phyloP scores from a whole-genome alignment of 1,140 invertebrate species.

The Chironomus striatipennis region DNA sequence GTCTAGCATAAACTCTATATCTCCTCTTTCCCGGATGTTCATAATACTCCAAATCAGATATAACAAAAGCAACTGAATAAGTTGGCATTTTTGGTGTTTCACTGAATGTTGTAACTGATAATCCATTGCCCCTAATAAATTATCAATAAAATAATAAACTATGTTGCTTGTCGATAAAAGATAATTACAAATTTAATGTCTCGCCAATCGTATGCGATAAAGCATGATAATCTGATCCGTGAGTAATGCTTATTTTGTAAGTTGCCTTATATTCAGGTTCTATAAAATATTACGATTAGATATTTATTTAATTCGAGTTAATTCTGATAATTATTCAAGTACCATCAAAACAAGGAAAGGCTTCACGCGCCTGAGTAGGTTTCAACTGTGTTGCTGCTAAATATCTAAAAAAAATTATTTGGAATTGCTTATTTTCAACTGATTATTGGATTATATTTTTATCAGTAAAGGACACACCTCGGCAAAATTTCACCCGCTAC shows the following conservation, averaged over 20 bases:
- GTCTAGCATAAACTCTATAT: constrained; percentile 47
- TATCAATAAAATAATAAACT: not conserved
- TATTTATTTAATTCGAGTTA: not conserved
- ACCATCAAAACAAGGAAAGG: constrained; percentile 70
- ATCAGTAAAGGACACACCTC: not conserved
- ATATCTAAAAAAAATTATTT: constrained; percentile 38
- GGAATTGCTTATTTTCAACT: not conserved
- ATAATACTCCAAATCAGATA: constrained; percentile 46
- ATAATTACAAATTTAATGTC: not conserved
- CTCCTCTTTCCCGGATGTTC: constrained; percentile 35
- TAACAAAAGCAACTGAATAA: constrained; percentile 64
- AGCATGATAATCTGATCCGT: constrained; percentile 34
- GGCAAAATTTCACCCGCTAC: not conserved
- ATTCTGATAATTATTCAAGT: not conserved
- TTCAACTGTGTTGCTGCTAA: constrained; percentile 62
- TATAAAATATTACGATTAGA: not conserved
- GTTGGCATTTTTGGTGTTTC: constrained; percentile 60
- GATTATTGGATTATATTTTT: not conserved
- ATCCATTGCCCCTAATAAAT: constrained; percentile 18
- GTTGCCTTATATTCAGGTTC: constrained; percentile 60
- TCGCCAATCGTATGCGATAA: constrained; percentile 43
- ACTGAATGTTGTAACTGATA: constrained; percentile 39
- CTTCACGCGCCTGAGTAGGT: constrained; percentile 56
- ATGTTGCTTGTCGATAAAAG: not conserved
- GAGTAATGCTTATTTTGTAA: constrained; percentile 48